Evolutionary conservation across 2,113 vertebrate species (phyloP).

Genomic region (Neogale vison): DNA sequence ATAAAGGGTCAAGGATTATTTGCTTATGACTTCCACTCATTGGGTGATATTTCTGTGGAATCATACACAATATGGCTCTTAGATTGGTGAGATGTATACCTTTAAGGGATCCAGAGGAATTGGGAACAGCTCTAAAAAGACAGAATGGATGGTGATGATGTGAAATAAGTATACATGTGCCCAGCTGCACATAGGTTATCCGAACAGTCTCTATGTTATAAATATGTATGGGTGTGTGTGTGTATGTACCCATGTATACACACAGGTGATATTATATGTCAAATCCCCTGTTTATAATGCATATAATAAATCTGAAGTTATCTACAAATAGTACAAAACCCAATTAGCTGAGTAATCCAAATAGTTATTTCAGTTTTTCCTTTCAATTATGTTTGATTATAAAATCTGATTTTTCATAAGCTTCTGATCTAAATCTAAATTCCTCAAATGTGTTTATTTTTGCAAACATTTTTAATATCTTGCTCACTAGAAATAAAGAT

Average conservation of each 20-base stretch:
- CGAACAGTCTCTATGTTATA: background rate
- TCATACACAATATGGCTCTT: background rate
- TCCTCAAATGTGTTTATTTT: background rate
- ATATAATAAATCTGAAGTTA: background rate
- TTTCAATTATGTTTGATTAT: background rate
- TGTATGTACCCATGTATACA: background rate
- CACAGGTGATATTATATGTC: background rate
- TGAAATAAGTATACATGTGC: background rate
- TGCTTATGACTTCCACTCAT: background rate
- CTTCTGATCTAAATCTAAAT: background rate
- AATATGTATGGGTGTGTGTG: background rate
- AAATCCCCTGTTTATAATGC: background rate
- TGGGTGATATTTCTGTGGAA: background rate
- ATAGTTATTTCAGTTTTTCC: background rate
- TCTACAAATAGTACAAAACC: background rate
- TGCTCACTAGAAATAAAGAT: background rate
- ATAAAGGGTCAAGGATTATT: background rate
- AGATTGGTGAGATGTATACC: background rate
- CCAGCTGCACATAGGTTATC: background rate
- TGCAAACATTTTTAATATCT: background rate
- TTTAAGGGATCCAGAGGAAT: background rate
- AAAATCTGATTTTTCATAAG: background rate
- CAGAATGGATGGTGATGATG: background rate
- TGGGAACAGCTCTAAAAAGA: background rate
- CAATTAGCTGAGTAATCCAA: background rate